Conservation (phyloP, 2,113 vertebrate species). For the Eonycteris spelaea region DNA sequence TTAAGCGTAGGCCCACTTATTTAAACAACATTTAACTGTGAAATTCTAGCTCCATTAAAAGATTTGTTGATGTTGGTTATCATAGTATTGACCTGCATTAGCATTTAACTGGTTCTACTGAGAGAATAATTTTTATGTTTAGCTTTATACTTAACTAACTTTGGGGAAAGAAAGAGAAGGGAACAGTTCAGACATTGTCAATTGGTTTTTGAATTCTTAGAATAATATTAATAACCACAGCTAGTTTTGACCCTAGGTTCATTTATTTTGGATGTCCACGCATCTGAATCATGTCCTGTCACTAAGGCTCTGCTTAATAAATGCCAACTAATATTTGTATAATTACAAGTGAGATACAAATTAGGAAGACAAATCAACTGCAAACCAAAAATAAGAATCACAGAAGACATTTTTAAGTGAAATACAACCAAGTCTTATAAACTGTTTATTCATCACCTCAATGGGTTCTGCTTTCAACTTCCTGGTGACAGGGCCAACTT, state of each 20-base stretch:
- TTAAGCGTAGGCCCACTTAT: neutral
- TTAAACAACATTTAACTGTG: neutral
- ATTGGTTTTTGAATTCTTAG: neutral
- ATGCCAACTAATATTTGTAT: neutral
- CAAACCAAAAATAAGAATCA: neutral
- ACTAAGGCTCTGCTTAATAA: neutral
- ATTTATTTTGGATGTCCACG: neutral
- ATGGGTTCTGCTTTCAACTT: neutral
- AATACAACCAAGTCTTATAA: neutral
- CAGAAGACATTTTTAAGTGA: neutral
- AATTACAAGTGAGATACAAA: neutral
- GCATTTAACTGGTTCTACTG: neutral
- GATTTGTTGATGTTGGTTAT: neutral
- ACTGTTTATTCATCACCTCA: neutral
- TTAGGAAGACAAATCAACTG: neutral
- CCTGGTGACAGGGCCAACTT: neutral
- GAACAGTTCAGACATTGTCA: neutral
- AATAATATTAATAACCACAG: neutral
- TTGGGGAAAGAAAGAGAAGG: neutral
- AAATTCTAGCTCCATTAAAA: neutral
- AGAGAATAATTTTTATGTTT: neutral
- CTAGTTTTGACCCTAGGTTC: neutral
- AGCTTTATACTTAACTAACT: neutral
- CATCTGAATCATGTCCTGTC: neutral
- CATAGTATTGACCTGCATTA: neutral